Percentiles rank a stretch among this genome's conserved stretches.
phyloP scores from a whole-genome alignment of 2,888 invertebrate species.

The Agrotis exclamationis region DNA sequence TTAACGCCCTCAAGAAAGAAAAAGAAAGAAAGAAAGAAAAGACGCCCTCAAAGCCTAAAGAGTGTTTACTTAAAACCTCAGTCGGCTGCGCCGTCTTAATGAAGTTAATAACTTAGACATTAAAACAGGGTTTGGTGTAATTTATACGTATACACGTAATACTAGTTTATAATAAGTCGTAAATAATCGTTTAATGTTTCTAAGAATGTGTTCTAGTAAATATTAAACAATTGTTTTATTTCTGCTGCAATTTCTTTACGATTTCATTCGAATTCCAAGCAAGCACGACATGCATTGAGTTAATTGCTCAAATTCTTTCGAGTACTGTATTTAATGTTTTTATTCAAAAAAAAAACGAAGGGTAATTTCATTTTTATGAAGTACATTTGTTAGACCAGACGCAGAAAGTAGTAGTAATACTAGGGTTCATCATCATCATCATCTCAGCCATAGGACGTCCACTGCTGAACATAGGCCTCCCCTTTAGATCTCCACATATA shows the following conservation, averaged over 20 bases:
- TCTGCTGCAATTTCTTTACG: constrained; percentile 10
- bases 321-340: constrained; percentile 11
- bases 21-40: no score
- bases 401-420: background rate
- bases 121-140: background rate
- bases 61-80: background rate
- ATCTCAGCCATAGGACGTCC: no score
- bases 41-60: background rate
- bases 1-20: background rate
- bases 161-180: constrained; percentile 1
- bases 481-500: no score
- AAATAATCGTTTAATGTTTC: constrained; percentile 28
- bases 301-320: constrained; percentile 32
- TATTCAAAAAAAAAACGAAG: constrained; percentile 9
- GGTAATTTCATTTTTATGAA: constrained; percentile 6
- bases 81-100: background rate
- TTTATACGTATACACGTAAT: background rate
- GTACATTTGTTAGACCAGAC: background rate
- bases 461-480: no score
- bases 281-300: constrained; percentile 20
- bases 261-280: constrained; percentile 23
- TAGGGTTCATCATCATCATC: no score
- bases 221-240: constrained; percentile 20
- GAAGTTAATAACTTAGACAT: constrained; percentile 7
- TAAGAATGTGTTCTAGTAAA: constrained; percentile 13